Evolutionary conservation across 2,113 vertebrate genomes (phyloP).

Genomic region (Crotalus horridus): DNA sequence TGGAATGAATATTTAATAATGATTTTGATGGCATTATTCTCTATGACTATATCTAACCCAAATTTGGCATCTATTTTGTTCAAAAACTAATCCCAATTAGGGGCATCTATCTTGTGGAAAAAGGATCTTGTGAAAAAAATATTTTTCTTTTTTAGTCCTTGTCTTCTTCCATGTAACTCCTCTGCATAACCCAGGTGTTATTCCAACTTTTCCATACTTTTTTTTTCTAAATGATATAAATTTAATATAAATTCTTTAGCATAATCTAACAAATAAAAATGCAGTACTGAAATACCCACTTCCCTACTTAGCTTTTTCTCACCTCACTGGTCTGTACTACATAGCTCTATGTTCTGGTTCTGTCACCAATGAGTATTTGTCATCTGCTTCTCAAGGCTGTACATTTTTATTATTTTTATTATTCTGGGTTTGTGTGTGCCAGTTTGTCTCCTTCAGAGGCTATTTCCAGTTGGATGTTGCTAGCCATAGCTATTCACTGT

Average conservation of each 20-base stretch:
- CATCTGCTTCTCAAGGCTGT: neutral
- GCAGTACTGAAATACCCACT: neutral
- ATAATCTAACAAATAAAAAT: neutral
- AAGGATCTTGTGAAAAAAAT: neutral
- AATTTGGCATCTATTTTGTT: neutral
- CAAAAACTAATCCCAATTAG: neutral
- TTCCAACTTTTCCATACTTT: neutral
- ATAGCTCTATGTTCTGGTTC: neutral
- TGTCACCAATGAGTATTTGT: neutral
- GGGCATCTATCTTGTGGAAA: neutral
- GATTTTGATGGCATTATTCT: neutral
- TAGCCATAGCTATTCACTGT: neutral
- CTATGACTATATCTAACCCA: neutral
- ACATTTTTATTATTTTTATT: neutral
- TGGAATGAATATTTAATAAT: neutral
- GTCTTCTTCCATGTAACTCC: neutral
- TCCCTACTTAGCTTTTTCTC: neutral
- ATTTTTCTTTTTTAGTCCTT: neutral
- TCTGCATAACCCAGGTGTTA: neutral
- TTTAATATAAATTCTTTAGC: neutral
- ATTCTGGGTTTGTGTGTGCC: neutral
- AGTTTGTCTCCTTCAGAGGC: neutral
- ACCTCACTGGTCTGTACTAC: neutral
- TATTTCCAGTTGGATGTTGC: neutral
- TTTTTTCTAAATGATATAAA: neutral